Evolutionary conservation across 2,888 invertebrate species (phyloP).

Genomic region (Cenopis cana): DNA sequence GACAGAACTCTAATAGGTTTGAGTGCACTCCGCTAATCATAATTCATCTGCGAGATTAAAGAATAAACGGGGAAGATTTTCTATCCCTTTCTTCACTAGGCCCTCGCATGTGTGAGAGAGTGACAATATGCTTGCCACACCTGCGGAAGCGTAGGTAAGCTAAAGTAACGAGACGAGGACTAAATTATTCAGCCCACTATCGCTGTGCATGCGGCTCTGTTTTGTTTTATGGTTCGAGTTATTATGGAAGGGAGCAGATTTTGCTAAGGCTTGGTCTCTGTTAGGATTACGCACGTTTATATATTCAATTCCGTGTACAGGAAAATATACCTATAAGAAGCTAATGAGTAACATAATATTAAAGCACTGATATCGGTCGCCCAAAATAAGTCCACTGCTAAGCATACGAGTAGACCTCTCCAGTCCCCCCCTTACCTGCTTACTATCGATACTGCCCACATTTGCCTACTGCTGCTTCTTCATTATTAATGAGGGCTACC

Average conservation of each 20-base stretch:
- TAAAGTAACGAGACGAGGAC: conserved; percentile 82
- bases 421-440: no score
- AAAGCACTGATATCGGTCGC: no score
- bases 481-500: no score
- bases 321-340: no score
- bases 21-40: conserved; percentile 84
- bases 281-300: not conserved
- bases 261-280: not conserved
- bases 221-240: conserved; percentile 42
- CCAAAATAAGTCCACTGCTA: no score
- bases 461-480: no score
- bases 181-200: conserved; percentile 79
- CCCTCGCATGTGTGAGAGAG: conserved; percentile 61
- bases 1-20: conserved; percentile 77
- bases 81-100: conserved; percentile 44
- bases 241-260: not conserved
- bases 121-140: conserved; percentile 84
- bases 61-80: conserved; percentile 72
- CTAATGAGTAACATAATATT: no score
- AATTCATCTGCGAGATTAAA: conserved; percentile 85
- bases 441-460: no score
- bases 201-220: conserved; percentile 65
- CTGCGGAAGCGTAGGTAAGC: conserved; percentile 80
- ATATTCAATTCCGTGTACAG: not conserved
- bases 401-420: no score